Base-by-base conservation (phyloP, 2,797 vertebrate genomes). In the Acanthopagrus latus region DNA sequence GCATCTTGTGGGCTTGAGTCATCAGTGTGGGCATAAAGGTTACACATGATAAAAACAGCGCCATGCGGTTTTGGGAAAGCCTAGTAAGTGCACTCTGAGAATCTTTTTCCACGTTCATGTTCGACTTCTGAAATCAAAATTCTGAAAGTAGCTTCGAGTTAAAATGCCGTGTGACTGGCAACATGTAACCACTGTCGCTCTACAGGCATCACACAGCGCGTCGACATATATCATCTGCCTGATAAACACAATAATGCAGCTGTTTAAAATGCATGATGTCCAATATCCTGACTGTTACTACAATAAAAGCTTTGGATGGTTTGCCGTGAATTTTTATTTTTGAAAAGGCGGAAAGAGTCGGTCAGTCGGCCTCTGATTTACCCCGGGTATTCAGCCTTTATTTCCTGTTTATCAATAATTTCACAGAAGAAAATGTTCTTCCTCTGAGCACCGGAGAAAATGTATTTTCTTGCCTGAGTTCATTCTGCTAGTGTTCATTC, bases 221-320 rank as follows among this genome's bases (percentile, higher is more conserved):
- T 29, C 20, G 12, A 29, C 18, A 58, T 38, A 62, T 54, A 64
- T 60, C 0, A 60, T 51, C 23, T 71, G 50, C 41, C 23, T 66
- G 3, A 68, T 43, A 10, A 70, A 56, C 13, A 50, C 50, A 59
- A 47, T n/a, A 66, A 44, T 69, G 50, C 38, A 62, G 51, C 27
- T 78, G 27, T 64, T 60, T 27, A 41, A 50, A 18, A 54, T 69
- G 29, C 63, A 58, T 79, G 23, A 70, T 50, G 33, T 66, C 11
- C 9, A 41, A 51, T 58, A 63, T 70, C 64, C 14, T 57, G 50
- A 67, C 56, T 80, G 62, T 47, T 74, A 0, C 65, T 44, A 7
- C 8, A 83, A 81, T 84, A 78, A 78, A 87, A 68, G 0, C 13
- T 63, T 10, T 64, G 5, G 16, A 47, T 1, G 0, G 17, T 44